Evolutionary conservation across 64 coral and sea anemone genomes (phyloP).

Genomic region (Stichodactyla helianthus): DNA sequence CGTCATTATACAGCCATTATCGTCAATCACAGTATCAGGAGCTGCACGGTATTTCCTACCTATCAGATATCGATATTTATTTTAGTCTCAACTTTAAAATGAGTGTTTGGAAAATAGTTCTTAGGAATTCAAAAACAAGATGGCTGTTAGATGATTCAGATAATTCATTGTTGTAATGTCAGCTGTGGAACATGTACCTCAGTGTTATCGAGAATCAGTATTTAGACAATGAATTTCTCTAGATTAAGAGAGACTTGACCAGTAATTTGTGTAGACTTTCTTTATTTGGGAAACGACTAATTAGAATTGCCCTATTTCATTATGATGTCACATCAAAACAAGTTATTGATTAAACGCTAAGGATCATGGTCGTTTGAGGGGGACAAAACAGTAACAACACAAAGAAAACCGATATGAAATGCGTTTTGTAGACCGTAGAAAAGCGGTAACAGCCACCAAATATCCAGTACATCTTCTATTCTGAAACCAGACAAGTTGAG

Average conservation of each 20-base stretch:
- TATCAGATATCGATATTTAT: constrained; percentile 1
- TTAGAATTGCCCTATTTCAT: not conserved
- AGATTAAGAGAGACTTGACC: not conserved
- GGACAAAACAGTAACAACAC: too few relatives aligned
- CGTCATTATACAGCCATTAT: not conserved
- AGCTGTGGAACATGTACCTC: not conserved
- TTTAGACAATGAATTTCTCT: not conserved
- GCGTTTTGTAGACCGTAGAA: too few relatives aligned
- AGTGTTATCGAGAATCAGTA: too few relatives aligned
- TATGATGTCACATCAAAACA: not conserved
- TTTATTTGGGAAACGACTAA: too few relatives aligned
- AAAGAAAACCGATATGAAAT: too few relatives aligned
- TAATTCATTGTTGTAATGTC: not conserved
- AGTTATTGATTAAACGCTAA: too few relatives aligned
- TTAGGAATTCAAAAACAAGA: constrained; percentile 6
- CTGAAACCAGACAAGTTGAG: too few relatives aligned
- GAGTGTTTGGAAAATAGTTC: not conserved
- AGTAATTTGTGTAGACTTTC: not conserved
- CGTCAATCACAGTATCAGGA: not conserved
- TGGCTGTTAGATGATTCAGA: not conserved
- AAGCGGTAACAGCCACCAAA: too few relatives aligned
- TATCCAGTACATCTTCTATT: too few relatives aligned
- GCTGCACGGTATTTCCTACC: not conserved
- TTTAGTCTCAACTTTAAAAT: not conserved
- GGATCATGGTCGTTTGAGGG: too few relatives aligned